Base-by-base conservation (phyloP, 2,113 vertebrate genomes). In the Epinephelus moara region DNA sequence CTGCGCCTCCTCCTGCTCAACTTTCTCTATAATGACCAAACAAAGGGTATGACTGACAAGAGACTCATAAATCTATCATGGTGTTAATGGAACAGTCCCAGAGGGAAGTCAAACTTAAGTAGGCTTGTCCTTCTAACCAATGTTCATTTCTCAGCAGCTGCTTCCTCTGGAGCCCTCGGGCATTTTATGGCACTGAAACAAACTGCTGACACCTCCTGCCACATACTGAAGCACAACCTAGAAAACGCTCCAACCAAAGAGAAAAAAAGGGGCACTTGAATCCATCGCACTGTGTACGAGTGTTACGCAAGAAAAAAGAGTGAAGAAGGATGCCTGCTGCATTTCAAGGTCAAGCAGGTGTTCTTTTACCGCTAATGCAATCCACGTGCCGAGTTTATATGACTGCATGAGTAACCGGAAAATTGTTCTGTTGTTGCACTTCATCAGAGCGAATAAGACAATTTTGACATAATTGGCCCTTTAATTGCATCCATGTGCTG, bases 141-240 rank as follows among this genome's bases (percentile, higher is more conserved):
- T 53, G 82, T 84, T 91, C 73, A 64, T 74, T 85, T 85, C 92
- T 86, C 84, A 80, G 89, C 91, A 93, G 93, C 91, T 91, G 92
- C 89, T 89, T 91, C 92, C 90, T 91, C 67, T 73, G 11, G 11
- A 78, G 82, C 81, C 93, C 90, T 76, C 12, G 0, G 78, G 86
- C 82, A 82, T 90, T 89, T 89, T 82, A 79, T 84, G 88, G 78
- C 75, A 73, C 80, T 53, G 33, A 84, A 82, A 56, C 66, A 88
- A 90, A 86, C 60, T 82, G 89, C 89, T 91, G 90, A 93, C 88
- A 91, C 78, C 84, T 85, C 82, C 80, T 70, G 72, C 75, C 40
- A 50, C 49, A 17, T 25, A 72, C 53, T 66, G 47, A 78, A 77
- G 70, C 68, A 80, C 66, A 81, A 85, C 89, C 75, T 70, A 72